Evolutionary conservation across 2,888 invertebrate genomes (phyloP).

Genomic region (Abrostola tripartita): DNA sequence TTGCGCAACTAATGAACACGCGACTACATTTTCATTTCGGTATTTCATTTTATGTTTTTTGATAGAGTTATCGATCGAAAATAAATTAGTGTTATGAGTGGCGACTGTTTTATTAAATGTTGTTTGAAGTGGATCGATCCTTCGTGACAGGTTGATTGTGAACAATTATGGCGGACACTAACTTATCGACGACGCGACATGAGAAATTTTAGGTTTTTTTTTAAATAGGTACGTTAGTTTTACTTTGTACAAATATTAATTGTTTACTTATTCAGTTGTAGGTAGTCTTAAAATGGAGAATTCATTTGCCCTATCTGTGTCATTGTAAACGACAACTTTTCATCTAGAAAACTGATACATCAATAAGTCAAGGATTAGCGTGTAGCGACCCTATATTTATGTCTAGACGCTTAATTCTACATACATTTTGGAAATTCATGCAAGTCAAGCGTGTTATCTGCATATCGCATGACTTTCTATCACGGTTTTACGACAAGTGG

Average conservation of each 20-base stretch:
- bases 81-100: constrained; percentile 8
- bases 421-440: constrained; percentile 46
- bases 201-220: too few species aligned
- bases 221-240: too few species aligned
- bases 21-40: constrained; percentile 49
- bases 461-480: constrained; percentile 62
- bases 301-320: too few species aligned
- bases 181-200: neutral
- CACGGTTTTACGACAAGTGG: constrained; percentile 63
- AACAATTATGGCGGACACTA: neutral
- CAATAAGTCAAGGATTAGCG: neutral
- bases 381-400: constrained; percentile 28
- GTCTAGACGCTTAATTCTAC: constrained; percentile 28
- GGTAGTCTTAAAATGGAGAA: too few species aligned
- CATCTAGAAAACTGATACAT: neutral
- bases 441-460: constrained; percentile 49
- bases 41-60: constrained; percentile 33
- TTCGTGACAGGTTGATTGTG: neutral
- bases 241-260: too few species aligned
- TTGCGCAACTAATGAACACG: constrained; percentile 46
- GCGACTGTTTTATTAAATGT: neutral
- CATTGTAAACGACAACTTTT: neutral
- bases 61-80: constrained; percentile 25
- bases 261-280: neutral
- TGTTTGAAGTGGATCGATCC: neutral